These are phyloP conservation scores for Cyanoramphus novaezelandiae DNA, from an alignment of 2,113 vertebrate species.

Conservation along the genomic window DNA sequence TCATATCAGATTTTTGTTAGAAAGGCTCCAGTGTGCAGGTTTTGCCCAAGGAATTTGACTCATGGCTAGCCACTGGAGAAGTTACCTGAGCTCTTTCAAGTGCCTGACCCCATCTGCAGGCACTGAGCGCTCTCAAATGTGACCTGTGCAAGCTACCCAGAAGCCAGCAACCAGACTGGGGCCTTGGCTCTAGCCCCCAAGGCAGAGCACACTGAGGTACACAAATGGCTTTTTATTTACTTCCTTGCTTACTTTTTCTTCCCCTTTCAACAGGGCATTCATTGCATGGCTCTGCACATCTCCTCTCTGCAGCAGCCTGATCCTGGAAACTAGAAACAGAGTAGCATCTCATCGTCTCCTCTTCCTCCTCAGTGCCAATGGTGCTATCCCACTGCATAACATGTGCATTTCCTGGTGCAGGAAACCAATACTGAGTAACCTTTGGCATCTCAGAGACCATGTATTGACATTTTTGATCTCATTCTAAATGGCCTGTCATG, in stretches of 20 bases:
- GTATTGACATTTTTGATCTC: not conserved
- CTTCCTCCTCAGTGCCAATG: not conserved
- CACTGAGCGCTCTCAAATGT: rapidly evolving
- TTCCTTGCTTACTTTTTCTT: not conserved
- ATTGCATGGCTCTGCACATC: rapidly evolving
- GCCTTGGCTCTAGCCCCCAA: not conserved
- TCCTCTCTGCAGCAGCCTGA: not conserved
- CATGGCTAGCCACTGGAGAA: not conserved
- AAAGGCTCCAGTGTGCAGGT: not conserved
- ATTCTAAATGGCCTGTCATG: not conserved
- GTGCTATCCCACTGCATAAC: not conserved
- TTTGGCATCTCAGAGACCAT: not conserved
- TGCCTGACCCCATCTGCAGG: not conserved
- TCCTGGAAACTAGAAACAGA: not conserved
- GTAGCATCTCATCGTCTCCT: not conserved
- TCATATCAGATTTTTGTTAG: not conserved
- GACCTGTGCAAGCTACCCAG: rapidly evolving
- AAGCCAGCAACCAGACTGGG: not conserved
- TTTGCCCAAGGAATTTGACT: not conserved
- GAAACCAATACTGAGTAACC: not conserved
- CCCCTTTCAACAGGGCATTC: rapidly evolving
- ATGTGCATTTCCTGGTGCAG: not conserved
- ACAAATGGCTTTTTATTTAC: not conserved
- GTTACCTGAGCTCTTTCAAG: not conserved
- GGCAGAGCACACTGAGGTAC: not conserved